Conservation (phyloP, 2,113 vertebrate species). For the Ictalurus punctatus region DNA sequence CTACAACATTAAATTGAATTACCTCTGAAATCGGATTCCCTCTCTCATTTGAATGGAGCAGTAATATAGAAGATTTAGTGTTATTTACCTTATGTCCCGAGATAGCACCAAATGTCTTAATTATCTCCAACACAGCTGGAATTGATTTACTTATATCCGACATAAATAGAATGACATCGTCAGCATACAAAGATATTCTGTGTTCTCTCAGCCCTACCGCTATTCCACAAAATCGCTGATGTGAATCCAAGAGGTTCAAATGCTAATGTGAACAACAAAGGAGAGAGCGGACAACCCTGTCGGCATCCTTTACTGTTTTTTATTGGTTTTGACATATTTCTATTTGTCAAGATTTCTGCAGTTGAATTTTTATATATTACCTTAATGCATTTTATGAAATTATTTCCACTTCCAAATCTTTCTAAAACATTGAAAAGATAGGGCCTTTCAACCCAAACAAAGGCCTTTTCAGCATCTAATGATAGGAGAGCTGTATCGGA, state of each 20-base stretch:
- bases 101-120: background rate
- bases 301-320: background rate
- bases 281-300: background rate
- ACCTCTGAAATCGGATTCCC: background rate
- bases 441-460: background rate
- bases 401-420: conserved; percentile 7
- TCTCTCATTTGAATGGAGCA: background rate
- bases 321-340: background rate
- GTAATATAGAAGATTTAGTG: background rate
- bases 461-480: conserved; percentile 14
- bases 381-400: background rate
- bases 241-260: background rate
- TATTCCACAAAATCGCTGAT: background rate
- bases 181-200: background rate
- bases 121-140: background rate
- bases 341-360: background rate
- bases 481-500: background rate
- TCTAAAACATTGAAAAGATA: conserved; percentile 12
- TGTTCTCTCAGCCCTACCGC: background rate
- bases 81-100: background rate
- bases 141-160: background rate
- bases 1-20: background rate
- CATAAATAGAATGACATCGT: background rate
- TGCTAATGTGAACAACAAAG: background rate
- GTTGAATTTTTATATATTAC: background rate